Conservation (phyloP, 2,888 invertebrate species). For the Himalopsyche tibetana region DNA sequence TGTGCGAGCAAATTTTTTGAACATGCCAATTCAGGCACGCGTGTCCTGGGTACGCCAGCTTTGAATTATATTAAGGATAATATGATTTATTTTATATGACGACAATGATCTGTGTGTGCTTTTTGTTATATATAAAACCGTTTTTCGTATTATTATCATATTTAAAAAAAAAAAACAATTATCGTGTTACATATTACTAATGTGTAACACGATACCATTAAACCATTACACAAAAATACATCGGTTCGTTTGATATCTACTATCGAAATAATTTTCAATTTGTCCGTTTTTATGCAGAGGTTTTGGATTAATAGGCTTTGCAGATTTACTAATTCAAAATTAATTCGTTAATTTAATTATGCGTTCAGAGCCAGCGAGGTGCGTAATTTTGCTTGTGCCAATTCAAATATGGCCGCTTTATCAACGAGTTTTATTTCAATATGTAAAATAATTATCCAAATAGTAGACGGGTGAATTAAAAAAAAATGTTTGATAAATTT, state of each 20-base stretch:
- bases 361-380: constrained; percentile 27
- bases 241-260: background rate
- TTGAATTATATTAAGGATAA: too few species aligned
- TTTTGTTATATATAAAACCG: too few species aligned
- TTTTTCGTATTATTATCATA: too few species aligned
- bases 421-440: constrained; percentile 29
- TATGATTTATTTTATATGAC: too few species aligned
- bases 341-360: constrained; percentile 38
- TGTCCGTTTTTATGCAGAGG: constrained; percentile 16
- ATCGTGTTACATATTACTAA: too few species aligned
- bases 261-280: constrained; percentile 31
- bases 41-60: too few species aligned
- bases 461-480: background rate
- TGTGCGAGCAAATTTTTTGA: too few species aligned
- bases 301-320: constrained; percentile 9
- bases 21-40: too few species aligned
- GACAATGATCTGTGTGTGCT: too few species aligned
- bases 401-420: constrained; percentile 3
- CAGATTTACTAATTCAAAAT: constrained; percentile 36
- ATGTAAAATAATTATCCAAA: background rate
- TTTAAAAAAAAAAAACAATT: too few species aligned
- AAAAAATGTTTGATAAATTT: background rate
- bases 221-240: background rate
- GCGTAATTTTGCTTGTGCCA: constrained; percentile 29
- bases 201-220: background rate